Percentiles rank a stretch among this genome's conserved stretches.
These are phyloP conservation scores for Drosophila anomelani DNA, from an alignment of 2,888 invertebrate genomes.

Conservation along the genomic window DNA sequence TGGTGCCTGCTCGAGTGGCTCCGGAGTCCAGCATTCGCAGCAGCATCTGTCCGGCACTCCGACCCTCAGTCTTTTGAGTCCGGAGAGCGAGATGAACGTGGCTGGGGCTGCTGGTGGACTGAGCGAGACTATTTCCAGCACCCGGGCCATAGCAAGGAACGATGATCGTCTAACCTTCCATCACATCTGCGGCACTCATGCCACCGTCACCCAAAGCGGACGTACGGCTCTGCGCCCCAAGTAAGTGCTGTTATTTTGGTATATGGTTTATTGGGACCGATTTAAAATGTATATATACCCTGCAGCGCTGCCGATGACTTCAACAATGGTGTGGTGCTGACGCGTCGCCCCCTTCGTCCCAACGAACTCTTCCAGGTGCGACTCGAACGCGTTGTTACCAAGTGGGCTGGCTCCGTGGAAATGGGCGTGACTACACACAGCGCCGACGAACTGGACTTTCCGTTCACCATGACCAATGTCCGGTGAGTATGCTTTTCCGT, in stretches of 20 bases:
- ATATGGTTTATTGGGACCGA: neutral
- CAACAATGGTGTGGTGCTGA: constrained; percentile 96
- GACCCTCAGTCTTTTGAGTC: constrained; percentile 83
- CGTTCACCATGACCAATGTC: constrained; percentile 97
- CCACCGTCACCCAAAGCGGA: constrained; percentile 95
- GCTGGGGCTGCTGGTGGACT: constrained; percentile 69
- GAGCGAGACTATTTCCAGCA: constrained; percentile 71
- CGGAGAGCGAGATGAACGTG: constrained; percentile 83
- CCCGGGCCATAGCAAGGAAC: constrained; percentile 77
- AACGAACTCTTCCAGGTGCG: constrained; percentile 97
- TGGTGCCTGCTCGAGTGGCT: constrained; percentile 23
- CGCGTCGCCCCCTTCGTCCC: constrained; percentile 92
- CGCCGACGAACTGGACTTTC: constrained; percentile 94
- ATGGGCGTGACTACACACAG: constrained; percentile 96
- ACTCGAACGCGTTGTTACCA: constrained; percentile 94
- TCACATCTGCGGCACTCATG: constrained; percentile 95
- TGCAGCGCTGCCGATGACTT: constrained; percentile 94
- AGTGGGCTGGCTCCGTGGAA: constrained; percentile 98
- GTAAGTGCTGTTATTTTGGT: constrained; percentile 85
- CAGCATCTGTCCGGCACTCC: constrained; percentile 72
- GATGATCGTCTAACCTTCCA: constrained; percentile 94
- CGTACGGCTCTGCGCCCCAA: constrained; percentile 96
- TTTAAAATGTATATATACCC: neutral
- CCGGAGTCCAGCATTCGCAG: constrained; percentile 24
- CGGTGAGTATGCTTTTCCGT: constrained; percentile 86